Base-by-base conservation (phyloP, 2,888 invertebrate species). In the Keiferia lycopersicella region DNA sequence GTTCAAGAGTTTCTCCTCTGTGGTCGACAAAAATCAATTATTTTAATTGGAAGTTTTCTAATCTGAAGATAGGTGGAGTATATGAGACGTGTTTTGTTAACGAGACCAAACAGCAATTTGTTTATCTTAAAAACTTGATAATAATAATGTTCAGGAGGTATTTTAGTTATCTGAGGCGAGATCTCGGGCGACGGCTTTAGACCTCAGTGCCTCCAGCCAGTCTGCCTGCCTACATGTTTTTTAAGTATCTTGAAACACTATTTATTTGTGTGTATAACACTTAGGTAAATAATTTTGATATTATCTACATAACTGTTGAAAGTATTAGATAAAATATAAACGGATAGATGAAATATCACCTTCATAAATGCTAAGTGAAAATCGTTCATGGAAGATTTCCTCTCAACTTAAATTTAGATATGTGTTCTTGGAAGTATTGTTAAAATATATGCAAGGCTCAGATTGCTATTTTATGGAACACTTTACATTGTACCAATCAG, bases 11-110 rank as follows among this genome's bases (percentile, higher is more conserved):
- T 30, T 34, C 18, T 56, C 10, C 30, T 56, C 16, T 56, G 82
- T 81, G 85, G 87, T 82, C 84, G 73, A 67, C 74, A 75, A 72
- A 78, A 88, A 84, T 89, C 88, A 88, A 89, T 91, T 90, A 87
- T 84, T 84, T 88, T 90, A 89, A 90, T 90, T 89, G 89, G 87
- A 75, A 79, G 73, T 73, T 82, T 78, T 73, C 83, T 87, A 86
- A 89, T 87, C 86, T 87, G 83, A 84, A 86, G 83, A 84, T 84
- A 83, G 79, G 76, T 72, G 72, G 75, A 75, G 82, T 82, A 79
- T 73, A 68, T 71, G 72, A 77, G 74, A 72, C 73, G 75, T 82
- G 80, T 82, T 80, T 76, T 73, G 73, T 70, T 73, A 75, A 73
- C 71, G 67, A 70, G 71, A 69, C 70, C 67, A 73, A 74, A 76